Conservation (phyloP, 1,140 invertebrate species). For the Pomacea maculata region DNA sequence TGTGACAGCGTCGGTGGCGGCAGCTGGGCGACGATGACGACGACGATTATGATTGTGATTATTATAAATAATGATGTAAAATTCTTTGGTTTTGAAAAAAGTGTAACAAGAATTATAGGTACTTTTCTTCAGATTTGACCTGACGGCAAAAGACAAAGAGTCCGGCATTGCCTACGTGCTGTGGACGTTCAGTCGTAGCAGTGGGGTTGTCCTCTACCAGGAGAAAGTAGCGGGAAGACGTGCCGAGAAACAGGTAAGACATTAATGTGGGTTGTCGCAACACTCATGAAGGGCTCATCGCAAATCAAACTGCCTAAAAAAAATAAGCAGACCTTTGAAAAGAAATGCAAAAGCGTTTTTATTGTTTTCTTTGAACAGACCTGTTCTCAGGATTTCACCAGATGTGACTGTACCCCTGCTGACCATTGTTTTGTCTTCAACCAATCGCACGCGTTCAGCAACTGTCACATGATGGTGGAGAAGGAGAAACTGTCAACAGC, state of each 20-base stretch:
- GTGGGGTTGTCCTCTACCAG: neutral
- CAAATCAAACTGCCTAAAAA: neutral
- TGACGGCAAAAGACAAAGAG: neutral
- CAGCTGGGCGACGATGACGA: too few species aligned
- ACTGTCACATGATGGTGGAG: constrained; percentile 25
- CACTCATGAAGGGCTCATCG: neutral
- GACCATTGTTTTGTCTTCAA: neutral
- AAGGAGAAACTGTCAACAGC: constrained; percentile 15
- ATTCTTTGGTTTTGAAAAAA: too few species aligned
- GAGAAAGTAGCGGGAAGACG: neutral
- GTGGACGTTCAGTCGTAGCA: neutral
- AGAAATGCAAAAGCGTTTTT: neutral
- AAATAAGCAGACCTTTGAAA: neutral
- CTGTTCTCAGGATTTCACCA: neutral
- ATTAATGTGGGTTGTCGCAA: too few species aligned
- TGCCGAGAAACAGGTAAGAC: neutral
- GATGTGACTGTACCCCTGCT: neutral
- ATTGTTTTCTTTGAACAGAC: neutral
- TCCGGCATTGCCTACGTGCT: constrained; percentile 3
- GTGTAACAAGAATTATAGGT: too few species aligned
- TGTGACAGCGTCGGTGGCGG: too few species aligned
- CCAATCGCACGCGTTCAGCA: constrained; percentile 7
- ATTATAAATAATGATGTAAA: too few species aligned
- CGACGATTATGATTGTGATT: too few species aligned
- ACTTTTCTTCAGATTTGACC: neutral